Base-by-base conservation (phyloP, 2,113 vertebrate genomes). In the Tretioscincus oriximinensis region DNA sequence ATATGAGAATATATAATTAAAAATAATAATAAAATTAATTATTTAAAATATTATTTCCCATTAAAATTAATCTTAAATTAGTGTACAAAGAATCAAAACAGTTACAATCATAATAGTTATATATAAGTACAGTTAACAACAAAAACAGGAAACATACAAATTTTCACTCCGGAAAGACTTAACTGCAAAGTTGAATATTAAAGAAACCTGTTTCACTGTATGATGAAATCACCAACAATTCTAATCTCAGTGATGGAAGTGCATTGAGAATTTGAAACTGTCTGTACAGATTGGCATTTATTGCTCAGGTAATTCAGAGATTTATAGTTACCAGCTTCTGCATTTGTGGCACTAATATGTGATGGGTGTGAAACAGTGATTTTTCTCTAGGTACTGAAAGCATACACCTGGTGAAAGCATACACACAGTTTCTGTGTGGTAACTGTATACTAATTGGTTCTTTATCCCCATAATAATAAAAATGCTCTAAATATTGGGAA, bases 381-480 rank as follows among this genome's bases (percentile, higher is more conserved):
- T 41, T 41, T 41, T 5, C 35, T 41, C 35, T 41, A 41, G 35
- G 35, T 41, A 5, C 35, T 41, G 35, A 41, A 41, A 41, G 35
- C 35, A 41, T 41, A 41, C 35, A 41, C 35, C 35, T 41, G 35
- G 35, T 41, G 35, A 41, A 41, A 41, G 35, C 35, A 41, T 41
- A 41, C 35, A 41, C 35, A 41, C 35, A 41, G 35, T 41, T 41
- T 41, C 35, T 41, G 35, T 41, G 35, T 41, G 35, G 35, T 41
- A 41, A 41, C 35, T 5, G 3, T 41, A 41, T 41, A 41, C 35
- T 41, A 41, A 41, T 41, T 4, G 35, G 35, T 41, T 41, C 9
- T 82, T 85, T 92, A 88, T 85, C 84, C 93, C 82, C 86, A 83
- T 86, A 85, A 84, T 90, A 86, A 88, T 85, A 88, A 93, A 92